These are phyloP conservation scores for Hirtodrosophila confusa DNA, from an alignment of 2,888 invertebrate species.

Conservation along the genomic window DNA sequence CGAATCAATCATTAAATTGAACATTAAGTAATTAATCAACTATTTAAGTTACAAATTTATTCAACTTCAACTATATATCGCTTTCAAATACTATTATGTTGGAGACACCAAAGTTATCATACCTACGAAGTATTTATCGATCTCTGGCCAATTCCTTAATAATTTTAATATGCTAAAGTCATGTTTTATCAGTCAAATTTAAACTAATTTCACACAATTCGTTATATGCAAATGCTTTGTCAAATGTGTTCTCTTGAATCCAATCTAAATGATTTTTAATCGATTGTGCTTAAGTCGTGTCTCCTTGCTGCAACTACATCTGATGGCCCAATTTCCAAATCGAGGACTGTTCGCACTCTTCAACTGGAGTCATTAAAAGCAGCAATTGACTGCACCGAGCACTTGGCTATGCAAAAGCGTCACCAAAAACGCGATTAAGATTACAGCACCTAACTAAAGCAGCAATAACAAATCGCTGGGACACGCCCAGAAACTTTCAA, in stretches of 20 bases:
- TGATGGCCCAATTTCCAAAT: constrained; percentile 7
- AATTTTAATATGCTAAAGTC: background rate
- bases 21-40: too few relatives aligned
- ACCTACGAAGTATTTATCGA: too few relatives aligned
- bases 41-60: too few relatives aligned
- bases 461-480: constrained; percentile 51
- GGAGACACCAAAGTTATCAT: too few relatives aligned
- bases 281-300: constrained; percentile 13
- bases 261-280: constrained; percentile 16
- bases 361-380: constrained; percentile 32
- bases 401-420: constrained; percentile 28
- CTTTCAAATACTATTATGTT: too few relatives aligned
- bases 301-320: constrained; percentile 17
- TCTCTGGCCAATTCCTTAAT: background rate
- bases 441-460: constrained; percentile 45
- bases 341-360: constrained; percentile 5
- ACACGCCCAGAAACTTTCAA: constrained; percentile 64
- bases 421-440: constrained; percentile 54
- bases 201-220: too few relatives aligned
- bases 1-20: too few relatives aligned
- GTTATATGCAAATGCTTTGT: background rate
- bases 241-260: background rate
- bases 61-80: too few relatives aligned
- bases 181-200: background rate
- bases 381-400: constrained; percentile 31